These are phyloP conservation scores for Argyresthia albistria DNA, from an alignment of 2,888 invertebrate genomes.

Conservation along the genomic window DNA sequence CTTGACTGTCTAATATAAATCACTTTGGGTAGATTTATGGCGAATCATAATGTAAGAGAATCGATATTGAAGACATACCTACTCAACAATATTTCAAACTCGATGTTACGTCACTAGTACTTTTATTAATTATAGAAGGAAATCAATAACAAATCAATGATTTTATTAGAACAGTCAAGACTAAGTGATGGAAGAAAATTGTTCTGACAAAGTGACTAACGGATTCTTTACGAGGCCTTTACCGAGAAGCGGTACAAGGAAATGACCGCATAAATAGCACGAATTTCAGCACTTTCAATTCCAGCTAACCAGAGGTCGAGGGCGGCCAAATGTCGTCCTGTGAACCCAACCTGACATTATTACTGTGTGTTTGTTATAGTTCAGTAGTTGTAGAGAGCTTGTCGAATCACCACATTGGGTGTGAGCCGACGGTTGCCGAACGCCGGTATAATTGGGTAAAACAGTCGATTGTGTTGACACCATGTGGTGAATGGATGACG, in stretches of 20 bases:
- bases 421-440: slow-evolving; percentile 1
- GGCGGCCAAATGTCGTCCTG: slow-evolving; percentile 28
- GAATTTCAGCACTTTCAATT: too few relatives aligned
- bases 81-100: not conserved
- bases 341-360: not conserved
- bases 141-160: too few relatives aligned
- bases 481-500: not conserved
- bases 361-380: not conserved
- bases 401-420: slow-evolving; percentile 1
- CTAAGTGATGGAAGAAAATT: too few relatives aligned
- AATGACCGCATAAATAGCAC: too few relatives aligned
- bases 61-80: not conserved
- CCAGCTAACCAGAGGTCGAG: slow-evolving; percentile 20
- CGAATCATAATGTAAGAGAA: too few relatives aligned
- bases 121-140: too few relatives aligned
- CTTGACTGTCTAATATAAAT: slow-evolving; percentile 10
- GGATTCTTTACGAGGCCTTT: too few relatives aligned
- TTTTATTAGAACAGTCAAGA: too few relatives aligned
- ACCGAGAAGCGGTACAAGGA: too few relatives aligned
- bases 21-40: too few relatives aligned
- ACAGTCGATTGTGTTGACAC: not conserved
- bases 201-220: too few relatives aligned
- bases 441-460: not conserved
- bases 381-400: not conserved
- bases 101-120: too few relatives aligned